Conservation (phyloP, 2,888 invertebrate species). For the Polydesmus complanatus region DNA sequence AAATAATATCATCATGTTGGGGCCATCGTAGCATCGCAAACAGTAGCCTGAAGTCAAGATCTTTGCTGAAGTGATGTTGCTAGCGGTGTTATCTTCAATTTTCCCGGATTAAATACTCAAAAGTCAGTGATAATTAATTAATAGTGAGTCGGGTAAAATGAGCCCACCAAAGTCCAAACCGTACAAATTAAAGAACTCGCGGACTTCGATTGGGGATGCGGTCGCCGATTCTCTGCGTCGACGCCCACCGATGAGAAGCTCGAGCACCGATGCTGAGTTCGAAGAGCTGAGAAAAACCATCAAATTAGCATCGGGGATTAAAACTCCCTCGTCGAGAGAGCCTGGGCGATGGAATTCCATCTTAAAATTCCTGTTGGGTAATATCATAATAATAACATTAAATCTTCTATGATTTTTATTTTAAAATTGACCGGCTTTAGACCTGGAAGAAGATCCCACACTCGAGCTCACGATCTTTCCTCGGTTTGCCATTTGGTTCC, state of each 20-base stretch:
- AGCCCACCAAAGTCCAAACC: not conserved
- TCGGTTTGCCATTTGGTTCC: slow-evolving; percentile 8
- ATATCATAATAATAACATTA: not conserved
- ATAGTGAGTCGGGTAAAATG: too few relatives aligned
- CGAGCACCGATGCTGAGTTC: not conserved
- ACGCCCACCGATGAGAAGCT: not conserved
- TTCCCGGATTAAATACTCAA: too few relatives aligned
- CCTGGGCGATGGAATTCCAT: not conserved
- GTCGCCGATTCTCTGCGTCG: not conserved
- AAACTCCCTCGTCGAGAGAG: not conserved
- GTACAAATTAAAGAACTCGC: not conserved
- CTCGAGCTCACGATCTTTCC: slow-evolving; percentile 11
- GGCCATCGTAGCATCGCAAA: too few relatives aligned
- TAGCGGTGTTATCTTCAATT: too few relatives aligned
- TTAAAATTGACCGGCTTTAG: not conserved
- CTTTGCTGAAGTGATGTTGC: too few relatives aligned
- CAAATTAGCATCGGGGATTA: not conserved
- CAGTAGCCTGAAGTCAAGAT: too few relatives aligned
- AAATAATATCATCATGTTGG: too few relatives aligned
- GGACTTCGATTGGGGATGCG: not conserved
- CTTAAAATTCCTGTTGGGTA: not conserved
- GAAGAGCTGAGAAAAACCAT: not conserved
- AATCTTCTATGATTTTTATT: not conserved
- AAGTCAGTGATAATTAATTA: too few relatives aligned
- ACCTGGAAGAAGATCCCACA: slow-evolving; percentile 10